Percentiles rank a stretch among this genome's conserved stretches.
Conservation (phyloP, 1,140 invertebrate species). For the Coptotermes formosanus region DNA sequence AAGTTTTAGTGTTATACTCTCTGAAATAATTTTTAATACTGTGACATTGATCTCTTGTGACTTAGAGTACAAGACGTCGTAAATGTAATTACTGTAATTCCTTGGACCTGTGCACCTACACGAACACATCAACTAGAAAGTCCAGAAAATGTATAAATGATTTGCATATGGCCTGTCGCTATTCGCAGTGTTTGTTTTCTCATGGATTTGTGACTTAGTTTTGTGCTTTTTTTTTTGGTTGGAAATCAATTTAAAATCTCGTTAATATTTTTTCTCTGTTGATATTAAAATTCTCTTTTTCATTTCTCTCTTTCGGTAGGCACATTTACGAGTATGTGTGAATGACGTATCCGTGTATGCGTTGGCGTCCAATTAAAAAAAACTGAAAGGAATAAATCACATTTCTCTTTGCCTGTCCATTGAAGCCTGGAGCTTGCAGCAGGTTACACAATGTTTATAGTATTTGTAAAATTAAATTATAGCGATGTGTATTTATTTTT, state of each 20-base stretch:
- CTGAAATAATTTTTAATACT: too few species aligned
- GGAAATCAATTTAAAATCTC: background rate
- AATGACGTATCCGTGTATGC: background rate
- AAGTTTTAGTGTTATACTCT: too few species aligned
- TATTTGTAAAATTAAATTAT: too few species aligned
- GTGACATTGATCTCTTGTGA: too few species aligned
- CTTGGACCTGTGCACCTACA: too few species aligned
- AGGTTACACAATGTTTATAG: too few species aligned
- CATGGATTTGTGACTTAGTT: background rate
- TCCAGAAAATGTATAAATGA: background rate
- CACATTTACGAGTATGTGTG: background rate
- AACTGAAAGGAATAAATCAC: background rate
- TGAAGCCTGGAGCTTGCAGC: background rate
- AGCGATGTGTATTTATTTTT: too few species aligned
- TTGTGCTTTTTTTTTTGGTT: background rate
- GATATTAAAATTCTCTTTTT: background rate
- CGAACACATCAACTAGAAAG: too few species aligned
- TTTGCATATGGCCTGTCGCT: background rate
- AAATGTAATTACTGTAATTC: too few species aligned
- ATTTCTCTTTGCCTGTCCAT: background rate
- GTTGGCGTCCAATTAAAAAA: background rate
- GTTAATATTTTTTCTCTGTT: background rate
- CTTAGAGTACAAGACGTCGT: too few species aligned
- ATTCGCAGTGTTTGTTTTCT: background rate
- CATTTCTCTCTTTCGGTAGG: background rate